Percentiles rank a stretch among this genome's conserved stretches.
Evolutionary conservation across 2,888 invertebrate species (phyloP).

Genomic region (Calliopum simillimum): DNA sequence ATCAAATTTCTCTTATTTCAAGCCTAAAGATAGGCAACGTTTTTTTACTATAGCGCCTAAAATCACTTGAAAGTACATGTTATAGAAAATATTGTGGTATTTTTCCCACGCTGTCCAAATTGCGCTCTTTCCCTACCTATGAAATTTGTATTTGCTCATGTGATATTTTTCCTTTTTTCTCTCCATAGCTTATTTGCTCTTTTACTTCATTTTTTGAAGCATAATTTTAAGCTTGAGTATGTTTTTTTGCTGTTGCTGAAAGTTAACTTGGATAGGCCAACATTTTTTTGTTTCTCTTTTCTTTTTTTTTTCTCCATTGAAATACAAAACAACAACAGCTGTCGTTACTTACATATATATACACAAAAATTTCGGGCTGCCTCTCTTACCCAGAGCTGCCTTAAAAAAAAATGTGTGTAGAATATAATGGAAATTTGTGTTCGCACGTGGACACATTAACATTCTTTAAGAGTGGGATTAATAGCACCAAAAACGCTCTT

Average conservation of each 20-base stretch:
- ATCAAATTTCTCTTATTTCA: too few species aligned
- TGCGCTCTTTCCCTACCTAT: neutral
- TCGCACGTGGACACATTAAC: slow-evolving; percentile 38
- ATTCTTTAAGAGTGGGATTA: slow-evolving; percentile 22
- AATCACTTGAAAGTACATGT: neutral
- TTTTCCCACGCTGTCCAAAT: neutral
- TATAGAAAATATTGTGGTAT: too few species aligned
- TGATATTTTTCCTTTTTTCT: neutral
- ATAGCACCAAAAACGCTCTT: neutral
- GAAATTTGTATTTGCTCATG: too few species aligned
- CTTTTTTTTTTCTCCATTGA: neutral
- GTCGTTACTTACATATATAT: neutral
- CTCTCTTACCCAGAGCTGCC: too few species aligned
- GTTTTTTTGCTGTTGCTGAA: neutral
- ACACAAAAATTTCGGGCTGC: too few species aligned
- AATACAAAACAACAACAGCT: neutral
- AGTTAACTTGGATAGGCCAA: slow-evolving; percentile 8
- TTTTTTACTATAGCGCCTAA: neutral
- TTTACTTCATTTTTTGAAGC: neutral
- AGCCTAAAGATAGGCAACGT: neutral
- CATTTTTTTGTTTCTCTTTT: neutral
- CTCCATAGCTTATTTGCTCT: neutral
- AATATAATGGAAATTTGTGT: slow-evolving; percentile 20
- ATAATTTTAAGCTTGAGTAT: slow-evolving; percentile 2
- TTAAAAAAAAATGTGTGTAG: neutral